Conservation (phyloP, 1,140 invertebrate species). For the Himalopsyche phryganea region DNA sequence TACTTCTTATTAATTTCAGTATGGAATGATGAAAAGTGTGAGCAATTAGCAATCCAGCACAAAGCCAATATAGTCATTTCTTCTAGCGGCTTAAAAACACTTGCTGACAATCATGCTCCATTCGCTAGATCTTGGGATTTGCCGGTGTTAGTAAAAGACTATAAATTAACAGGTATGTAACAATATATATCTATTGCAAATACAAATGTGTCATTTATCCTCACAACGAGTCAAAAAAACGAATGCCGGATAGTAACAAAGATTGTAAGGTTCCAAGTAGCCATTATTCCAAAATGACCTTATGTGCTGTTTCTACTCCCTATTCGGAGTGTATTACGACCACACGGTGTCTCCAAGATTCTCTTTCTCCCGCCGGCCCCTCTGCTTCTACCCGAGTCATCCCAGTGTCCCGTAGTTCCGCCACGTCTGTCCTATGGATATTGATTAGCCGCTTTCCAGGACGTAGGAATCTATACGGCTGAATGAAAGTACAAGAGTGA, state of each 20-base stretch:
- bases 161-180: conserved; percentile 25
- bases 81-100: conserved; percentile 44
- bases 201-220: background rate
- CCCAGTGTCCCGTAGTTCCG: too few relatives aligned
- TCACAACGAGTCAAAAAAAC: background rate
- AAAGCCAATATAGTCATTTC: conserved; percentile 50
- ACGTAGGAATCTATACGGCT: too few relatives aligned
- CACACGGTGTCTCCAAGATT: too few relatives aligned
- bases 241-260: background rate
- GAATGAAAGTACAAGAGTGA: too few relatives aligned
- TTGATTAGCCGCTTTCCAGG: too few relatives aligned
- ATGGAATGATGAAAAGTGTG: conserved; percentile 44
- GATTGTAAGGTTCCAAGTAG: background rate
- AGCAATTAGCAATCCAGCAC: conserved; percentile 38
- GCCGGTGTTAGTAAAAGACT: conserved; percentile 43
- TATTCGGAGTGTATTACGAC: too few relatives aligned
- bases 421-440: too few relatives aligned
- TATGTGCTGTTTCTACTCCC: too few relatives aligned
- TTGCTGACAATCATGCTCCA: conserved; percentile 41
- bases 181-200: conserved; percentile 13
- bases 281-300: background rate
- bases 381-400: too few relatives aligned
- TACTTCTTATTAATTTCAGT: conserved; percentile 38
- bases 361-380: too few relatives aligned
- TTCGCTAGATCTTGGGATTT: conserved; percentile 43